A percentile compares a stretch with the other conserved stretches of the same genome.
These are phyloP conservation scores for Schizopygopsis pylzovi DNA, from an alignment of 2,797 vertebrate species.

Conservation along the genomic window DNA sequence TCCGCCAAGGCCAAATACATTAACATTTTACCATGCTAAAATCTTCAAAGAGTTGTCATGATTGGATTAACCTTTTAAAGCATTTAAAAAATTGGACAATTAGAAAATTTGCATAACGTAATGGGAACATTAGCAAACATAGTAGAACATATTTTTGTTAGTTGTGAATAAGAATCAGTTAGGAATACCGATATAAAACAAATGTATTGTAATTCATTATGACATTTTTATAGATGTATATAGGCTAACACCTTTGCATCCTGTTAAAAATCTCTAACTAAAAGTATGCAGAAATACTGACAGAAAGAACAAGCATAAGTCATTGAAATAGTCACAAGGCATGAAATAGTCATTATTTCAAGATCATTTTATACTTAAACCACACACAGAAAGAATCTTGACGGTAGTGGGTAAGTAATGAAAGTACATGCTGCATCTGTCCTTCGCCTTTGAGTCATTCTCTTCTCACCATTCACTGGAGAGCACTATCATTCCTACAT, in stretches of 20 bases:
- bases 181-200: neutral
- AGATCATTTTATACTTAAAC: neutral
- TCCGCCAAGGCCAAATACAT: no score
- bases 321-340: neutral
- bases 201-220: neutral
- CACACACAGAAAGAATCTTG: neutral
- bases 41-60: no score
- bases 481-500: conserved; percentile 34
- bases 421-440: neutral
- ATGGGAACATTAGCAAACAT: neutral
- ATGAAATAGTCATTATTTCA: neutral
- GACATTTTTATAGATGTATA: neutral
- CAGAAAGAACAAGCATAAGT: neutral
- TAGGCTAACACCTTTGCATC: neutral
- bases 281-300: no score
- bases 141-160: neutral
- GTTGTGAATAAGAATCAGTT: neutral
- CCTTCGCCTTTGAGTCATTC: conserved; percentile 1
- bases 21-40: no score
- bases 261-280: neutral
- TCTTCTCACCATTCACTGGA: conserved; percentile 19
- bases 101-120: neutral
- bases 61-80: no score
- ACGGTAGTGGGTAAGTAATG: neutral
- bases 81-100: no score